Conservation (phyloP, 2,888 invertebrate genomes). For the Microplitis deprimator region DNA sequence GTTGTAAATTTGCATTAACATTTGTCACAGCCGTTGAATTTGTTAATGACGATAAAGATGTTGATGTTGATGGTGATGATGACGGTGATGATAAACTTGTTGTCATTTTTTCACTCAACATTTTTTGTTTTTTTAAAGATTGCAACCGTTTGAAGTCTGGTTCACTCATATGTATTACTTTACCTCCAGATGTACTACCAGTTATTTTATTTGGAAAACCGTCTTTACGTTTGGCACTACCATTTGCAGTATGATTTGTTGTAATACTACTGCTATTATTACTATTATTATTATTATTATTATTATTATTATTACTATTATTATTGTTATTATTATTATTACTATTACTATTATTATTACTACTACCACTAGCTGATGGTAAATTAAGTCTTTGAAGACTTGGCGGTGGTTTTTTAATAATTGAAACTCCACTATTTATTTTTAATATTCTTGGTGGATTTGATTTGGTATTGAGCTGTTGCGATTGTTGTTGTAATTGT, state of each 20-base stretch:
- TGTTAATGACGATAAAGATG: slow-evolving; percentile 27
- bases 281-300: slow-evolving; percentile 14
- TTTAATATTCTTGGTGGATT: slow-evolving; percentile 59
- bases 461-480: slow-evolving; percentile 30
- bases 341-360: neutral
- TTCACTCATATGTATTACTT: slow-evolving; percentile 84
- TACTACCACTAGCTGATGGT: slow-evolving; percentile 53
- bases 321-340: neutral
- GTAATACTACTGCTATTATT: slow-evolving; percentile 43
- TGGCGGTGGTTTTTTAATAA: slow-evolving; percentile 69
- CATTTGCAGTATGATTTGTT: slow-evolving; percentile 45
- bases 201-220: slow-evolving; percentile 75
- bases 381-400: slow-evolving; percentile 63
- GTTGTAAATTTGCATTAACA: slow-evolving; percentile 47
- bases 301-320: slow-evolving; percentile 42
- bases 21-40: slow-evolving; percentile 48
- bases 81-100: slow-evolving; percentile 32
- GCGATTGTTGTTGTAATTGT: neutral
- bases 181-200: slow-evolving; percentile 82
- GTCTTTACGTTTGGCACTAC: slow-evolving; percentile 68
- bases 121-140: slow-evolving; percentile 72
- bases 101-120: slow-evolving; percentile 64
- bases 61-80: slow-evolving; percentile 24
- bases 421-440: slow-evolving; percentile 66
- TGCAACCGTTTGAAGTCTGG: slow-evolving; percentile 82